Conservation (phyloP, 1,140 invertebrate genomes). For the Drosophila bocqueti region DNA sequence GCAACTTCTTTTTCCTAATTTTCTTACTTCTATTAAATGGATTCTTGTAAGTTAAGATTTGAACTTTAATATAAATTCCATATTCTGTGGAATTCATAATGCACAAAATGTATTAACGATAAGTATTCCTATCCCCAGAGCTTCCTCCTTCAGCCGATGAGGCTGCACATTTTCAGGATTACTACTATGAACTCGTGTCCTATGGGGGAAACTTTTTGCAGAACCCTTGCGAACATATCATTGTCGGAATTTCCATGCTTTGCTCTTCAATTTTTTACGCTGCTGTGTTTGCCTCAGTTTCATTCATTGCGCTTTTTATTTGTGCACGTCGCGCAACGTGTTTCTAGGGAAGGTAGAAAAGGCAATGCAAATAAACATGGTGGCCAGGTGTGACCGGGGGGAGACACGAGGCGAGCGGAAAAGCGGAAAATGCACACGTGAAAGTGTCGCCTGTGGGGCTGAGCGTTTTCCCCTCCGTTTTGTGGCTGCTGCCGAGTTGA, state of each 20-base stretch:
- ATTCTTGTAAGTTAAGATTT: too few relatives aligned
- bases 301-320: slow-evolving; percentile 30
- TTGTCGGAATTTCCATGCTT: slow-evolving; percentile 13
- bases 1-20: too few relatives aligned
- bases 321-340: slow-evolving; percentile 33
- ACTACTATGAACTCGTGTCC: neutral
- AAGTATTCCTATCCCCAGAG: neutral
- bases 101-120: neutral
- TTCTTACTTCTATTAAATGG: too few relatives aligned
- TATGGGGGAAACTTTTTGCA: neutral
- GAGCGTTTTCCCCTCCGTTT: slow-evolving; percentile 2
- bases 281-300: slow-evolving; percentile 10
- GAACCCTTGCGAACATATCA: slow-evolving; percentile 11
- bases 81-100: neutral
- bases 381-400: neutral
- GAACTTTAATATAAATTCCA: neutral
- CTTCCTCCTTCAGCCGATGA: slow-evolving; percentile 1
- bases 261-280: slow-evolving; percentile 16
- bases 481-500: slow-evolving; percentile 16
- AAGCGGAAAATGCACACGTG: slow-evolving; percentile 16
- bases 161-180: slow-evolving; percentile 11
- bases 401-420: neutral
- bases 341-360: slow-evolving; percentile 19
- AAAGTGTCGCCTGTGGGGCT: slow-evolving; percentile 36
- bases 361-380: slow-evolving; percentile 49